Evolutionary conservation across 2,797 vertebrate species (phyloP).

Genomic region (Botia almorhae): DNA sequence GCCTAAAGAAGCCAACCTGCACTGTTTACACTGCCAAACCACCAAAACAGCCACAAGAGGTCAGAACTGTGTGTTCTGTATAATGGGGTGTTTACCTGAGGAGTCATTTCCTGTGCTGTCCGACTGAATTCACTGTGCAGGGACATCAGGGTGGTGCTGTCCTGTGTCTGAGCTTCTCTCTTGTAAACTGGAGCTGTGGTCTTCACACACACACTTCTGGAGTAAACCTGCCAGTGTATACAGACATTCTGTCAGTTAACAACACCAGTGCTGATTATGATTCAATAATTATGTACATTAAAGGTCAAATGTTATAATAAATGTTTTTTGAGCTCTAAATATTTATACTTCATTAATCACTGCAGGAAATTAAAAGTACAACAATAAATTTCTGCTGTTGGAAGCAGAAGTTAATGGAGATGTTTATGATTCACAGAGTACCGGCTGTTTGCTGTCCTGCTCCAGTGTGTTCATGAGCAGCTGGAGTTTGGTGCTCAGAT

Average conservation of each 20-base stretch:
- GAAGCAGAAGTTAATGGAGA: not conserved
- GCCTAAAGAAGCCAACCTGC: slow-evolving; percentile 27
- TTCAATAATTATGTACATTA: no score
- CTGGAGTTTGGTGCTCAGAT: slow-evolving; percentile 87
- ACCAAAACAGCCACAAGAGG: not conserved
- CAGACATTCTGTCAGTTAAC: not conserved
- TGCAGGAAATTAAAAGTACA: no score
- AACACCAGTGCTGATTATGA: not conserved
- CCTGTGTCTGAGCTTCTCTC: slow-evolving; percentile 76
- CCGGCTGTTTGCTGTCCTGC: slow-evolving; percentile 87
- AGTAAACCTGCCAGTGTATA: slow-evolving; percentile 78
- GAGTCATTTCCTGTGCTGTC: slow-evolving; percentile 80
- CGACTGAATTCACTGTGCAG: slow-evolving; percentile 84
- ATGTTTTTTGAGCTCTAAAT: no score
- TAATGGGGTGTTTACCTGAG: slow-evolving; percentile 70
- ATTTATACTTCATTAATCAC: no score
- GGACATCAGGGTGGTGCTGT: slow-evolving; percentile 80
- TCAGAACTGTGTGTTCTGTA: not conserved
- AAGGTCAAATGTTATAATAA: no score
- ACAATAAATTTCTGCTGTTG: no score
- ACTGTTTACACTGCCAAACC: not conserved
- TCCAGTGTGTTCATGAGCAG: slow-evolving; percentile 88
- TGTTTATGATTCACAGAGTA: slow-evolving; percentile 63
- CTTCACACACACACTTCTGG: slow-evolving; percentile 82
- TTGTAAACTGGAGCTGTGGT: slow-evolving; percentile 79